These are phyloP conservation scores for Melanotaenia nigrans DNA, from an alignment of 2,797 vertebrate genomes.

Conservation along the genomic window DNA sequence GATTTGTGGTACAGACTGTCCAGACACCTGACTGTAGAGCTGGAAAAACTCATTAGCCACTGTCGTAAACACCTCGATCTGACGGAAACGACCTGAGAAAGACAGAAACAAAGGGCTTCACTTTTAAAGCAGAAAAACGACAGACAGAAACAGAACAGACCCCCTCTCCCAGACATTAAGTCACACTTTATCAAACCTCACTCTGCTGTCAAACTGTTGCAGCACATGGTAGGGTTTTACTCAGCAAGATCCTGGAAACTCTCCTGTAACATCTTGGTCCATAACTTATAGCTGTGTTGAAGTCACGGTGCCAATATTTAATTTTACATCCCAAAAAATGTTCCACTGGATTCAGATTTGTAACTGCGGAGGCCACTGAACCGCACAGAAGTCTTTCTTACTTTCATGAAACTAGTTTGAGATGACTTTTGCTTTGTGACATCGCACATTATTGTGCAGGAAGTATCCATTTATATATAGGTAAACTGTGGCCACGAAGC, in stretches of 20 bases:
- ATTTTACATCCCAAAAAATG: not conserved
- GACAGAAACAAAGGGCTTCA: constrained; percentile 12
- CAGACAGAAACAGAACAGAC: not conserved
- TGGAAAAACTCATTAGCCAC: constrained; percentile 97
- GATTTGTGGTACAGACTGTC: constrained; percentile 90
- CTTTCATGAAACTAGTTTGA: not conserved
- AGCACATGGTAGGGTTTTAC: not conserved
- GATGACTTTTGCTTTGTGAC: not conserved
- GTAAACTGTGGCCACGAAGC: not conserved
- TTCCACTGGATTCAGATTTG: not conserved
- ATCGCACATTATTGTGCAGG: not conserved
- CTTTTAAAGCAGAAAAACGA: not conserved
- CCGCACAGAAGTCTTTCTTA: not conserved
- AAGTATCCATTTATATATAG: not conserved
- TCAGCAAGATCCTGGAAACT: constrained; percentile 1
- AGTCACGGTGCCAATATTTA: not conserved
- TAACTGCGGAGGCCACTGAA: not conserved
- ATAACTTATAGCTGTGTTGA: not conserved
- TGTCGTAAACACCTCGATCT: constrained; percentile 96
- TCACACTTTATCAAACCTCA: not conserved
- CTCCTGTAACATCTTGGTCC: not conserved
- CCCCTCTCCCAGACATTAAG: not conserved
- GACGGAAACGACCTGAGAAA: constrained; percentile 93
- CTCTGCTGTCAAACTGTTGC: not conserved
- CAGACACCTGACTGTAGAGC: constrained; percentile 96